phyloP scores from a whole-genome alignment of 2,888 invertebrate species.

The Aspidiotus destructor region DNA sequence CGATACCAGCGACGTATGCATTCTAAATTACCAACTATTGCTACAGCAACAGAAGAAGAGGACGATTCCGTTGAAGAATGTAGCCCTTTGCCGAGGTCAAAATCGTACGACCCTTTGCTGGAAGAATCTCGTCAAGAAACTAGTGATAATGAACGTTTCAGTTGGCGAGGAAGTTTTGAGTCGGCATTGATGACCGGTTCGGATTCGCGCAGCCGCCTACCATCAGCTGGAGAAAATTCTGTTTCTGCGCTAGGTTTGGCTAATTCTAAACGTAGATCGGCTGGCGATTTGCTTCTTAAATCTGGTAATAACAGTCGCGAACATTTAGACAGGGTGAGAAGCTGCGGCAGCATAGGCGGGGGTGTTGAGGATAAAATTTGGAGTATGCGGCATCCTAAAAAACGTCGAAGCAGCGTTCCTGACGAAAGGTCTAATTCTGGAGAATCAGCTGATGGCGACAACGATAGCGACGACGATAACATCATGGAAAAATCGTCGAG shows the following conservation, averaged over 20 bases:
- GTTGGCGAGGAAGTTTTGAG: conserved; percentile 87
- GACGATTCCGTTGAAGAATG: conserved; percentile 59
- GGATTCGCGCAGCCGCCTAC: conserved; percentile 63
- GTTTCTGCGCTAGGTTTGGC: conserved; percentile 45
- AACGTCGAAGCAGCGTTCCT: conserved; percentile 51
- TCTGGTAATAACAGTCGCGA: conserved; percentile 69
- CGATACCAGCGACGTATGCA: conserved; percentile 47
- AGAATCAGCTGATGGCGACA: conserved; percentile 47
- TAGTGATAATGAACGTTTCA: conserved; percentile 80
- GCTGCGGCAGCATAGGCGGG: conserved; percentile 76
- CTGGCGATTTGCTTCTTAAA: conserved; percentile 70
- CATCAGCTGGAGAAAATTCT: conserved; percentile 50
- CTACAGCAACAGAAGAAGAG: conserved; percentile 52
- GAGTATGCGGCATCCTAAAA: conserved; percentile 36
- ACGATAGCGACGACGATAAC: conserved; percentile 47
- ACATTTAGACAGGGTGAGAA: conserved; percentile 60
- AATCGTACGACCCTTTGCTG: conserved; percentile 68
- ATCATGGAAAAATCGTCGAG: not conserved
- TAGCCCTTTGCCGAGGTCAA: conserved; percentile 60
- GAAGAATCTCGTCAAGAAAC: conserved; percentile 56
- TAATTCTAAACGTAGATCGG: conserved; percentile 68
- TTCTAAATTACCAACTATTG: conserved; percentile 40
- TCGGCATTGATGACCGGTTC: conserved; percentile 72
- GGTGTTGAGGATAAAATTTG: conserved; percentile 48
- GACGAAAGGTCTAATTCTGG: conserved; percentile 42